phyloP scores from a whole-genome alignment of 2,113 vertebrate species.

The Lophochroa leadbeateri region DNA sequence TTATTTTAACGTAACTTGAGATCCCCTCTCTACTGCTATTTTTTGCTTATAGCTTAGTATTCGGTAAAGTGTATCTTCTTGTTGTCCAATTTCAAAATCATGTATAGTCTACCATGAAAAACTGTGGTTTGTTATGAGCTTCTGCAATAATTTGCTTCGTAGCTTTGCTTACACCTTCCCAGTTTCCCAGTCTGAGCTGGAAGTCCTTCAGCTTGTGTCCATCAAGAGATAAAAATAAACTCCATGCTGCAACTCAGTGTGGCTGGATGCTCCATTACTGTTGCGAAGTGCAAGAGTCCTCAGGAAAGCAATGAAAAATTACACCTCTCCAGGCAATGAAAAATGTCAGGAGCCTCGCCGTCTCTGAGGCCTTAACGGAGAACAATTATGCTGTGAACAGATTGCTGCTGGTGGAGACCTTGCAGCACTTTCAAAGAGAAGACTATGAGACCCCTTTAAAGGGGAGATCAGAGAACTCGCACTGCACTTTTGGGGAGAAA shows the following conservation, averaged over 20 bases:
- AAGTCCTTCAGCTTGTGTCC: neutral
- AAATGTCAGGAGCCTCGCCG: neutral
- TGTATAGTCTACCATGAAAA: neutral
- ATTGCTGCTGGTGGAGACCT: neutral
- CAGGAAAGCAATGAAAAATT: conserved; percentile 58
- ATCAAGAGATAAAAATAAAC: conserved; percentile 35
- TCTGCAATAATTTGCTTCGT: neutral
- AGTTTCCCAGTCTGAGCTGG: neutral
- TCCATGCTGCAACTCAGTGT: neutral
- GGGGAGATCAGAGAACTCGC: neutral
- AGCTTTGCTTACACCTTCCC: neutral
- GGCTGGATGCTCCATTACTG: conserved; percentile 24
- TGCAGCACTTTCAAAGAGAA: neutral
- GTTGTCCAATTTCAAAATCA: neutral
- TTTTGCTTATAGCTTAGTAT: neutral
- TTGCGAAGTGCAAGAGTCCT: neutral
- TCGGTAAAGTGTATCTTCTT: neutral
- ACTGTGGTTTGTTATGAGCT: neutral
- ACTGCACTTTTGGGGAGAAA: neutral
- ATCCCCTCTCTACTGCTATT: neutral
- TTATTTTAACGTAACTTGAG: neutral
- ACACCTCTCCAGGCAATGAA: conserved; percentile 23
- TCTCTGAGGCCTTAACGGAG: neutral
- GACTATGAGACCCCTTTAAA: neutral
- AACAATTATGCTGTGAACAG: conserved; percentile 20